These are phyloP conservation scores for Mormyrus hasselquistii DNA, from an alignment of 2,797 vertebrate species.

Conservation along the genomic window DNA sequence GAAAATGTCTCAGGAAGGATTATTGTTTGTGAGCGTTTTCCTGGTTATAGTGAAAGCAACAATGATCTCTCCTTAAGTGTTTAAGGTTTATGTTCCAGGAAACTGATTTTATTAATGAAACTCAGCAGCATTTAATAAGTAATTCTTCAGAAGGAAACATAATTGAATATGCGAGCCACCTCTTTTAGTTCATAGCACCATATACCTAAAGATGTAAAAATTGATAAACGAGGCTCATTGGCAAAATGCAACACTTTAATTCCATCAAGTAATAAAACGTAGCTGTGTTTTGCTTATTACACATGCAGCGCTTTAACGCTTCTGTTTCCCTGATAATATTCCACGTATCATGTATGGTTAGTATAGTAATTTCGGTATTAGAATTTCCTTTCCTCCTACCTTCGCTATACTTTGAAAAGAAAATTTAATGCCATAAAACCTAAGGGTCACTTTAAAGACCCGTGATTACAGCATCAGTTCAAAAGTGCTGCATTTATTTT, in stretches of 20 bases:
- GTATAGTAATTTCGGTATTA: neutral
- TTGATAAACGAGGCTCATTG: neutral
- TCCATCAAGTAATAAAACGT: neutral
- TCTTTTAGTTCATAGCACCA: neutral
- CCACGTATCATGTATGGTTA: neutral
- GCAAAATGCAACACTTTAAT: neutral
- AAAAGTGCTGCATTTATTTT: neutral
- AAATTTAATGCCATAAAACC: neutral
- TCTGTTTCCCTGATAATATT: neutral
- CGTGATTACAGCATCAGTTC: neutral
- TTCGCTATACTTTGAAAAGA: neutral
- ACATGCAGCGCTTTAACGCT: neutral
- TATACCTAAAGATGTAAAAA: neutral
- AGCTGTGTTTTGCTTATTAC: neutral
- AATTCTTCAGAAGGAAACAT: neutral
- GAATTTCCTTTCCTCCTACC: neutral
- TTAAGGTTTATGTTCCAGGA: neutral
- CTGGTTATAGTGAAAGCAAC: neutral
- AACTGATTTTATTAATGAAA: slow-evolving; percentile 4
- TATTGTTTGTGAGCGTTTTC: neutral
- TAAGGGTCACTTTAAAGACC: neutral
- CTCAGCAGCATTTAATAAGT: slow-evolving; percentile 1
- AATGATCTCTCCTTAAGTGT: neutral
- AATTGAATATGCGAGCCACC: neutral
- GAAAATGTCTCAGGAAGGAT: neutral